Base-by-base conservation (phyloP, 1,140 invertebrate genomes). In the Popillia japonica region DNA sequence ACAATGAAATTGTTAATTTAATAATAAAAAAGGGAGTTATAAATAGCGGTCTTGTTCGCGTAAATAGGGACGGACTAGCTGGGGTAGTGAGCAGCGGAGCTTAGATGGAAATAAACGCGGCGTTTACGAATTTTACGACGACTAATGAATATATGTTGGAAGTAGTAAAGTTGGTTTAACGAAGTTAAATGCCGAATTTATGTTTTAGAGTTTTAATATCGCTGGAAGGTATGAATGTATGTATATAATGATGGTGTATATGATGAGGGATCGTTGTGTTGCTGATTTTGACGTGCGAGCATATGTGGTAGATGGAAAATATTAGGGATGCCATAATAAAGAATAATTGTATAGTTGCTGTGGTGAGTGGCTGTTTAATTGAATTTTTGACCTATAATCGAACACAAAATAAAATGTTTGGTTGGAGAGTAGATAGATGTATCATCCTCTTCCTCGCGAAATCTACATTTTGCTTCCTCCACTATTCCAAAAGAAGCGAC, bases 1-100 rank as follows among this genome's bases (percentile, higher is more conserved):
- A 55, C 48, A 55, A 55, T 55, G 48, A 55, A 55, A 17, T 55
- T 55, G 48, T 55, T 55, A 55, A 55, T 55, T 55, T 55, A 55
- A 55, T 55, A 55, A 55, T 55, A 55, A 55, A 55, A 55, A 55
- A n/a, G 48, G 48, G 14, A 55, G 48, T 55, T 55, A 55, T 55
- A 55, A 55, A 55, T 55, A 55, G 48, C 48, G 48, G 48, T 17
- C 48, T 55, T 55, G 48, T 55, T n/a, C 48, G 48, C 14, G 48
- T 6, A 20, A 55, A n/a, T 17, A 55, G 48, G 48, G 48, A 17
- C 48, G 6, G 48, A 55, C 11, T 17, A 17, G 11, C 48, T 55
- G 14, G 14, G 6, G n/a, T n/a, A 6, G 11, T 17, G 48, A 14
- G 48, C n/a, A 2, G 14, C 6, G 2, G 6, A 3, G 48, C 11